phyloP scores from a whole-genome alignment of 2,113 vertebrate species.

The Tympanuchus pallidicinctus region DNA sequence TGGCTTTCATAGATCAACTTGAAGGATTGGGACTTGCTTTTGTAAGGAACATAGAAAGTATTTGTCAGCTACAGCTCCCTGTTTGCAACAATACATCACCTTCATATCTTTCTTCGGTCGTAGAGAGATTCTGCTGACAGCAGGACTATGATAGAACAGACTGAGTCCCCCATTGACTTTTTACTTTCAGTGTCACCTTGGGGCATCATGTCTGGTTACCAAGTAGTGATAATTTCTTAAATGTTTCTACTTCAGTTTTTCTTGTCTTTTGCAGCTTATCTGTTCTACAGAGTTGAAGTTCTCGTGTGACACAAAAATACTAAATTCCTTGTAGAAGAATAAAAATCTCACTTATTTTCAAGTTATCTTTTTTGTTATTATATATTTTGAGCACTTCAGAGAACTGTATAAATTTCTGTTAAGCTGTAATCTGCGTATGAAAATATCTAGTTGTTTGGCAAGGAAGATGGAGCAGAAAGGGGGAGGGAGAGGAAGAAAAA shows the following conservation, averaged over 20 bases:
- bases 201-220: background rate
- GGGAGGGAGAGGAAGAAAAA: background rate
- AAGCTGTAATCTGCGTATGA: background rate
- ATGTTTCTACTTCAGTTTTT: rapidly evolving
- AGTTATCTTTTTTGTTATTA: background rate
- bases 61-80: background rate
- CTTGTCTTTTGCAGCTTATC: background rate
- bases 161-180: background rate
- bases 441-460: background rate
- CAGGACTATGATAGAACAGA: background rate
- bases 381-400: background rate
- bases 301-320: background rate
- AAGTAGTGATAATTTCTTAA: background rate
- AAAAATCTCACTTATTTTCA: background rate
- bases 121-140: constrained; percentile 26
- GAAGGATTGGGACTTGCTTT: constrained; percentile 6
- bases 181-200: constrained; percentile 53
- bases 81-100: constrained; percentile 29
- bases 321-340: background rate
- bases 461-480: background rate
- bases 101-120: background rate
- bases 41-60: background rate
- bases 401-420: background rate
- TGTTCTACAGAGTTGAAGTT: background rate
- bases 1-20: constrained; percentile 36